Evolutionary conservation across 2,797 vertebrate species (phyloP).

Genomic region (Avahi laniger): DNA sequence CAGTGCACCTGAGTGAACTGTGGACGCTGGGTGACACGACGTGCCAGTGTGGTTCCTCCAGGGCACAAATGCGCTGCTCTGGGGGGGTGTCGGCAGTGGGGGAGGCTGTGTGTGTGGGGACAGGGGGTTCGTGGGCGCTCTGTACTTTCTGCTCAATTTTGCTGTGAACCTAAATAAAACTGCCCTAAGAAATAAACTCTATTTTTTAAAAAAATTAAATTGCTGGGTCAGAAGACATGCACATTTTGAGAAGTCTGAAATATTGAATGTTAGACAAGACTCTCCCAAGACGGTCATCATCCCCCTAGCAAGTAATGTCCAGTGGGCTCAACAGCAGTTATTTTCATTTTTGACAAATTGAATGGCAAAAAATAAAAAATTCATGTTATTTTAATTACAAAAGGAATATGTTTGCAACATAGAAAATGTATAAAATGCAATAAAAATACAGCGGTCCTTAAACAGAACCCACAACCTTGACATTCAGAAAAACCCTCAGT

Average conservation of each 20-base stretch:
- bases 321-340: not conserved
- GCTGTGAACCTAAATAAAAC: not conserved
- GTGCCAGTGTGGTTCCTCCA: not conserved
- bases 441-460: not conserved
- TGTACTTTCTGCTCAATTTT: not conserved
- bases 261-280: not conserved
- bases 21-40: not conserved
- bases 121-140: not conserved
- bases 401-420: not conserved
- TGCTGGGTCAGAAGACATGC: not conserved
- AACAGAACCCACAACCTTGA: not conserved
- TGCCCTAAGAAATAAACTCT: not conserved
- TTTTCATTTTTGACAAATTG: not conserved
- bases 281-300: rapidly evolving
- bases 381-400: not conserved
- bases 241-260: not conserved
- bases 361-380: not conserved
- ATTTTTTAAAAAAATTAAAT: not conserved
- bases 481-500: not conserved
- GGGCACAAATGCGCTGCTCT: not conserved
- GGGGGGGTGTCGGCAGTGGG: rapidly evolving
- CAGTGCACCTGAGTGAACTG: not conserved
- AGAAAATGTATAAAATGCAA: not conserved
- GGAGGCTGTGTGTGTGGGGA: too few relatives aligned
- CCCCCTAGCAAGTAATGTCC: rapidly evolving